These are phyloP conservation scores for Meloidogyne chitwoodi DNA, from an alignment of 1,140 invertebrate genomes.

Conservation along the genomic window DNA sequence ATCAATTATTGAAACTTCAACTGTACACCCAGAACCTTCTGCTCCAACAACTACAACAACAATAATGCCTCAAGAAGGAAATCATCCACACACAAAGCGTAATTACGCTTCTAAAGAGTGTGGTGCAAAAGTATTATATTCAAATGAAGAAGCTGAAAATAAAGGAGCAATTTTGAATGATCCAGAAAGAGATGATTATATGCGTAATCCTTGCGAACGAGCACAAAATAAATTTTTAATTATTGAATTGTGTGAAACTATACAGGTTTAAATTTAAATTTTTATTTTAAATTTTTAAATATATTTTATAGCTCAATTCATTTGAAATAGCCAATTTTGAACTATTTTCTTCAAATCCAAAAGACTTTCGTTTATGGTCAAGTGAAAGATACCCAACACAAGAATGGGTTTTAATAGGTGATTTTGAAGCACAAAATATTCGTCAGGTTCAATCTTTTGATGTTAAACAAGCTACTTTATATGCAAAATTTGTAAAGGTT, in stretches of 20 bases:
- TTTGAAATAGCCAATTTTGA: conserved; percentile 96
- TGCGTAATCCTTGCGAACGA: conserved; percentile 88
- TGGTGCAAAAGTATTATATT: conserved; percentile 81
- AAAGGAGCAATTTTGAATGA: conserved; percentile 73
- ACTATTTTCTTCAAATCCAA: conserved; percentile 90
- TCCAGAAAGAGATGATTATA: conserved; percentile 80
- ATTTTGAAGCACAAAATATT: conserved; percentile 79
- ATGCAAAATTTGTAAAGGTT: conserved; percentile 81
- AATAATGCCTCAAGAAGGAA: neutral
- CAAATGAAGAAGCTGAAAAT: conserved; percentile 83
- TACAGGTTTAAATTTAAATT: conserved; percentile 69
- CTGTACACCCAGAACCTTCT: neutral
- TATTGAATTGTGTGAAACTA: conserved; percentile 91
- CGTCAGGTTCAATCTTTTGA: conserved; percentile 81
- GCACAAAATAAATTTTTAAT: conserved; percentile 80
- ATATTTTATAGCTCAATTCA: conserved; percentile 57
- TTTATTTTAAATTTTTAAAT: neutral
- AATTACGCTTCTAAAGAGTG: conserved; percentile 77
- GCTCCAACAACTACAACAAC: neutral
- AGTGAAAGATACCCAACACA: conserved; percentile 84
- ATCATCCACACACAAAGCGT: conserved; percentile 25
- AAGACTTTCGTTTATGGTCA: conserved; percentile 75
- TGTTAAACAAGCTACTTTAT: conserved; percentile 71
- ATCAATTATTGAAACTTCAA: neutral
- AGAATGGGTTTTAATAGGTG: conserved; percentile 83